Conservation (phyloP, 2,113 vertebrate species). For the Macquaria australasica region DNA sequence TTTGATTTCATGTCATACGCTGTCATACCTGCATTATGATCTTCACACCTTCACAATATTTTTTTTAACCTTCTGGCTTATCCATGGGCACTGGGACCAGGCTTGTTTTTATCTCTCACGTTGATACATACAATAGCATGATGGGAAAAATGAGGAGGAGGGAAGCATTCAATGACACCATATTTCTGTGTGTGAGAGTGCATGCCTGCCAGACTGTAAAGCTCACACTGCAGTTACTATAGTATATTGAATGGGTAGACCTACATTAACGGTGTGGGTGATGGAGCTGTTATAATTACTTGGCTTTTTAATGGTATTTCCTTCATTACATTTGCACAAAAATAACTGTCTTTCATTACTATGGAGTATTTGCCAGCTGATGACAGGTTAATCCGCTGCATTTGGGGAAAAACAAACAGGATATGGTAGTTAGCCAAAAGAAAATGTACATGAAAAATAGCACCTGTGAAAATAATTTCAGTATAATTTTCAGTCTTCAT, state of each 20-base stretch:
- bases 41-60: slow-evolving; percentile 23
- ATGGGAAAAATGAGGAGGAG: slow-evolving; percentile 4
- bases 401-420: neutral
- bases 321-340: neutral
- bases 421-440: neutral
- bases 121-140: neutral
- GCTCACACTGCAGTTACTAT: neutral
- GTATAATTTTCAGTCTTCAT: no score
- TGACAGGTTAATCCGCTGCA: neutral
- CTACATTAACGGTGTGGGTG: slow-evolving; percentile 4
- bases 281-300: slow-evolving; percentile 10
- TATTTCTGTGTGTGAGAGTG: slow-evolving; percentile 14
- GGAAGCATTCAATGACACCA: slow-evolving; percentile 2
- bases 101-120: neutral
- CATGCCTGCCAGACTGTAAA: slow-evolving; percentile 7
- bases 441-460: no score
- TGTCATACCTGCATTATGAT: neutral
- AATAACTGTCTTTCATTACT: neutral
- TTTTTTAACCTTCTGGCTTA: slow-evolving; percentile 16
- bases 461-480: no score
- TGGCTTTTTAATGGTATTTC: neutral
- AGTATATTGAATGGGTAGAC: slow-evolving; percentile 8
- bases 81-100: neutral
- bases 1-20: neutral
- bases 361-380: neutral